Base-by-base conservation (phyloP, 2,888 invertebrate species). In the Erebia epiphron region DNA sequence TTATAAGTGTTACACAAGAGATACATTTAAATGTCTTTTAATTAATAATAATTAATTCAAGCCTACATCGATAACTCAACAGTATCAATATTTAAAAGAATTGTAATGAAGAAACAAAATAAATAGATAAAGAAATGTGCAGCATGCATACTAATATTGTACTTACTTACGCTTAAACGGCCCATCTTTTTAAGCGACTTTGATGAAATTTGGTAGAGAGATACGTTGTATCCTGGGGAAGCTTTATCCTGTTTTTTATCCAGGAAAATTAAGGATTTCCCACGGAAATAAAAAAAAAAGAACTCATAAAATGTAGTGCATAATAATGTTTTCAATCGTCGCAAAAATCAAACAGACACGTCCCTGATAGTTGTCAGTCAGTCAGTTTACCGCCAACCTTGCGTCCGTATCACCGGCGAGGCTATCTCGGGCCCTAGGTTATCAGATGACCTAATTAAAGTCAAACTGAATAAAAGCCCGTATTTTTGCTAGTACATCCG, bases 401-500 rank as follows among this genome's bases (percentile, higher is more conserved):
- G 54, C 18, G 18, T 54, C 54, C 0, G 16, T 54, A 16, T 52
- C 52, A 52, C 10, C 52, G 16, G 49, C 49, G 56, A 70, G 67
- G 70, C 65, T 58, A 61, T 68, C 67, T 50, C 50, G 14, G 41
- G 54, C 41, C 13, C 61, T 41, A 68, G 77, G 77, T 77, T 76
- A 77, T 77, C 77, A 54, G 60, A 69, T 71, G 74, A 69, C 72
- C 77, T 67, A 71, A 61, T 62, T 75, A 16, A 16, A 58, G 14
- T 9, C n/a, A 43, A 67, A 69, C 60, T 66, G 63, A 7, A 57
- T 54, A 50, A 61, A 46, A 65, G 70, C 64, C 69, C 69, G 62
- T 61, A 70, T 54, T 62, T 57, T 26, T 13, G 10, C 26, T 14
- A n/a, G 41, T 16, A 52, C 50, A 54, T 21, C 21, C 3, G 9